phyloP scores from a whole-genome alignment of 2,113 vertebrate genomes.

The Poecile atricapillus region DNA sequence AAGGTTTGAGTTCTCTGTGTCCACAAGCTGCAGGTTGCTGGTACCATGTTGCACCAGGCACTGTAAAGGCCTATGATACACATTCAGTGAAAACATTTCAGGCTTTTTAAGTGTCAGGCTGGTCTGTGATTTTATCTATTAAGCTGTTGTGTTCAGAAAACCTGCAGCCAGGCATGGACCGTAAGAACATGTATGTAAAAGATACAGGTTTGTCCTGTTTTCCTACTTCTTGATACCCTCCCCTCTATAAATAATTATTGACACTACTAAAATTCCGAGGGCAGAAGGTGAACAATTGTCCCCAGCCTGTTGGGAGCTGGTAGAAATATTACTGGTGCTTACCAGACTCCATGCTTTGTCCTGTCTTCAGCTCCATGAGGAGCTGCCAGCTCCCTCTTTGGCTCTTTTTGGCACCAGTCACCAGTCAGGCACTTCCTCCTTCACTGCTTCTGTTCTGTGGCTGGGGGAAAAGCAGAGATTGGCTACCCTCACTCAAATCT shows the following conservation, averaged over 20 bases:
- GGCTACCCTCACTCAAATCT: not conserved
- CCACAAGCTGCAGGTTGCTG: not conserved
- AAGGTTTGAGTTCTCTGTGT: not conserved
- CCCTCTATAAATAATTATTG: not conserved
- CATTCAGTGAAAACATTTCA: not conserved
- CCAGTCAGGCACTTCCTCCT: not conserved
- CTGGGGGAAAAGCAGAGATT: not conserved
- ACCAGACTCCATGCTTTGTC: not conserved
- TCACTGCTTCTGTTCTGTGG: not conserved
- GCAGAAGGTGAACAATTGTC: not conserved
- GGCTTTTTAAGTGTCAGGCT: not conserved
- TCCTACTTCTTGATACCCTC: constrained; percentile 1
- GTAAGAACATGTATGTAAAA: not conserved
- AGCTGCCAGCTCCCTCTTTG: not conserved
- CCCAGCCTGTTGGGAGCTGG: not conserved
- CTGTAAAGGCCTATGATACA: not conserved
- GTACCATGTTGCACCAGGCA: not conserved
- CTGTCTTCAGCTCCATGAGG: not conserved
- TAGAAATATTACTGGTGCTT: not conserved
- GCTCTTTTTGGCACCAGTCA: not conserved
- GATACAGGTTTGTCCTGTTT: constrained; percentile 60
- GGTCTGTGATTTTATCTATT: constrained; percentile 2
- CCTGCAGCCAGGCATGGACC: not conserved
- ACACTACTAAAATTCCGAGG: not conserved
- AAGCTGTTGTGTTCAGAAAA: constrained; percentile 1